phyloP scores from a whole-genome alignment of 2,888 invertebrate genomes.

The Volucella zonaria region DNA sequence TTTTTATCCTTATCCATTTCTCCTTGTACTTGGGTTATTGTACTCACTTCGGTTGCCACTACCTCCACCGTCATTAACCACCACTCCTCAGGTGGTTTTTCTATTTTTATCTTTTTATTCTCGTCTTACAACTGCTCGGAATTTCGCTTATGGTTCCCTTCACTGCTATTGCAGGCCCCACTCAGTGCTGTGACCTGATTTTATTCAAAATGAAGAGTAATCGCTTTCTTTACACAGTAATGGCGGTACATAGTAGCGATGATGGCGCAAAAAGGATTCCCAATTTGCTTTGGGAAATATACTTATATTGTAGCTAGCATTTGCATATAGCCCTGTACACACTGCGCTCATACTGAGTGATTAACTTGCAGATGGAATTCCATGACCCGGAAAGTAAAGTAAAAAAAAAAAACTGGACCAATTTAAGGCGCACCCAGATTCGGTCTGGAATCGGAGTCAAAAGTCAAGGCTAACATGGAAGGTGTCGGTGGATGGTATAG shows the following conservation, averaged over 20 bases:
- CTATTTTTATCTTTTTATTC: constrained; percentile 18
- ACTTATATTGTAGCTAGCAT: constrained; percentile 6
- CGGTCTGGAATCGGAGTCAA: constrained; percentile 9
- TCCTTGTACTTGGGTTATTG: constrained; percentile 57
- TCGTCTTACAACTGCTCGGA: constrained; percentile 29
- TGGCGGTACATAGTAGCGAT: constrained; percentile 12
- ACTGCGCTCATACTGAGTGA: constrained; percentile 32
- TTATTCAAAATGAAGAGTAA: constrained; percentile 68
- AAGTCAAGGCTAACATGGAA: constrained; percentile 64
- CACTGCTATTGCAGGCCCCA: constrained; percentile 32
- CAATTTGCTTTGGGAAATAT: neutral
- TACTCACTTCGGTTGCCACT: constrained; percentile 49
- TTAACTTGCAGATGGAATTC: constrained; percentile 51
- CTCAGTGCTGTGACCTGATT: constrained; percentile 67
- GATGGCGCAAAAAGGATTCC: constrained; percentile 35
- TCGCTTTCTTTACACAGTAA: constrained; percentile 48
- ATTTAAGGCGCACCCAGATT: constrained; percentile 46
- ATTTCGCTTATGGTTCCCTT: constrained; percentile 15
- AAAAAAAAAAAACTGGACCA: constrained; percentile 40
- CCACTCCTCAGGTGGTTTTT: constrained; percentile 43
- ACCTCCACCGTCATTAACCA: constrained; percentile 48
- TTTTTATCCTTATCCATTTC: constrained; percentile 46
- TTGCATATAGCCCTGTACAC: constrained; percentile 4
- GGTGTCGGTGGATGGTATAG: constrained; percentile 3
- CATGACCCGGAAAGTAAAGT: constrained; percentile 19